A percentile compares a stretch with the other conserved stretches of the same genome.
phyloP scores from a whole-genome alignment of 2,888 invertebrate species.

The Fragum fragum region DNA sequence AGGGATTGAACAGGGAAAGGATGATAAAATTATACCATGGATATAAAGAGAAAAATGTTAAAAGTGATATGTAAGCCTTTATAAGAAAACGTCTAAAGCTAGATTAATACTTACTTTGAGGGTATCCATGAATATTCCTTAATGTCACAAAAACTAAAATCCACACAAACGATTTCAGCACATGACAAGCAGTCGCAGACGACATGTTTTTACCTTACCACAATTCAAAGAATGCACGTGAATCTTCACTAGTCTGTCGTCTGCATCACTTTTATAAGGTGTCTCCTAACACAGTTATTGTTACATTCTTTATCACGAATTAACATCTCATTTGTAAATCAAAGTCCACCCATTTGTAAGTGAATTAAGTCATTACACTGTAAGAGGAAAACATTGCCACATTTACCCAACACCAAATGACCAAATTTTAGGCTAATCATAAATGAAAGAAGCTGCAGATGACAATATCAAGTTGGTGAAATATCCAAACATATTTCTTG shows the following conservation, averaged over 20 bases:
- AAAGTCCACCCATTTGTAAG: background rate
- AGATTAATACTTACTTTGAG: conserved; percentile 25
- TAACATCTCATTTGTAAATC: conserved; percentile 8
- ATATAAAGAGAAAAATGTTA: no score
- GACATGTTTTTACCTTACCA: conserved; percentile 11
- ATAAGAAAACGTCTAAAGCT: no score
- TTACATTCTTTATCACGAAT: conserved; percentile 1
- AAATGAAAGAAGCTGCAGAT: background rate
- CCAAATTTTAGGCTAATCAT: background rate
- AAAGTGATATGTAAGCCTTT: no score
- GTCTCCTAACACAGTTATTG: background rate
- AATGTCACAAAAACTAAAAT: conserved; percentile 25
- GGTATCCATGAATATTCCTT: conserved; percentile 8
- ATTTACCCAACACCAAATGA: background rate
- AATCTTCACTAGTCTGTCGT: background rate
- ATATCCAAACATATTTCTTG: no score
- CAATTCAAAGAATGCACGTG: conserved; percentile 17
- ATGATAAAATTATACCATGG: no score
- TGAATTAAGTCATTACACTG: background rate
- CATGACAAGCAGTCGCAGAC: conserved; percentile 7
- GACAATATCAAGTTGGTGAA: no score
- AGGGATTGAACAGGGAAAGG: no score
- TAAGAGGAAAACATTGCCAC: background rate
- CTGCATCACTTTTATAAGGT: background rate
- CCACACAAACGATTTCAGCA: background rate